Evolutionary conservation across 2,888 invertebrate species (phyloP).

Genomic region (Ethmia dodecea): DNA sequence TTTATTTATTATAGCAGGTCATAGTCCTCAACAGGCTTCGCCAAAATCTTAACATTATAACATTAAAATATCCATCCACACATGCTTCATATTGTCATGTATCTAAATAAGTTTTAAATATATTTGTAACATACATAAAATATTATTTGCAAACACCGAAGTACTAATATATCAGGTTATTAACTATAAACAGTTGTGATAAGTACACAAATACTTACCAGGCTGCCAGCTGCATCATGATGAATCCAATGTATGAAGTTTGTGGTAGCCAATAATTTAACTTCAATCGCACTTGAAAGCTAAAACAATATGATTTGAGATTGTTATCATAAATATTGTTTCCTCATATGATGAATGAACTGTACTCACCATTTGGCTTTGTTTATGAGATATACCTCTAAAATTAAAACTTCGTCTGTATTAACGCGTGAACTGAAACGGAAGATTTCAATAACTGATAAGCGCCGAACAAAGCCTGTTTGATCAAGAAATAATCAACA

Average conservation of each 20-base stretch:
- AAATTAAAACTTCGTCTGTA: constrained; percentile 20
- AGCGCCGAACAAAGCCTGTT: constrained; percentile 30
- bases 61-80: no score
- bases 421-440: constrained; percentile 26
- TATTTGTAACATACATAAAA: no score
- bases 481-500: constrained; percentile 27
- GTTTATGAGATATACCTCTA: constrained; percentile 18
- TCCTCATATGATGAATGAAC: background rate
- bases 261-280: constrained; percentile 24
- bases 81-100: no score
- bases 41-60: no score
- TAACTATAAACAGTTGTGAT: no score
- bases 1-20: no score
- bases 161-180: no score
- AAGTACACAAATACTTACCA: no score
- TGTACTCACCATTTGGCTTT: constrained; percentile 27
- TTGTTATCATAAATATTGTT: constrained; percentile 1
- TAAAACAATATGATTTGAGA: constrained; percentile 12
- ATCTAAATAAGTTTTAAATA: no score
- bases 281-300: constrained; percentile 28
- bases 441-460: constrained; percentile 28
- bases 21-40: no score
- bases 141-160: no score
- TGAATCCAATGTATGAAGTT: constrained; percentile 27
- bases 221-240: constrained; percentile 69